Evolutionary conservation across 2,888 invertebrate genomes (phyloP).

Genomic region (Athetis lepigone): DNA sequence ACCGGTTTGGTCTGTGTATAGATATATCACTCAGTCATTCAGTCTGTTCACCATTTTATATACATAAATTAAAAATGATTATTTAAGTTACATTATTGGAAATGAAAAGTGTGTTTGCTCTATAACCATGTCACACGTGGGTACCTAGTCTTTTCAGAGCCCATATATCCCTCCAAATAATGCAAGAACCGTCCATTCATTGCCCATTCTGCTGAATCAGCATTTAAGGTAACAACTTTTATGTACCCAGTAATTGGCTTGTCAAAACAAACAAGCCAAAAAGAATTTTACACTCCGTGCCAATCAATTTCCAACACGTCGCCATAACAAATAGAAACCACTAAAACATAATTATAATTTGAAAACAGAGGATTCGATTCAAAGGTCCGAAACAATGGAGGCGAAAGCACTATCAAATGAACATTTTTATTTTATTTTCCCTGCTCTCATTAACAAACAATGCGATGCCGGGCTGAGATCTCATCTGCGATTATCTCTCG

Average conservation of each 20-base stretch:
- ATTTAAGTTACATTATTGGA: background rate
- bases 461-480: constrained; percentile 80
- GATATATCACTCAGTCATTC: too few relatives aligned
- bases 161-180: constrained; percentile 8
- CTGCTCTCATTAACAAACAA: constrained; percentile 87
- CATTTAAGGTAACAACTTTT: constrained; percentile 42
- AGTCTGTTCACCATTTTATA: too few relatives aligned
- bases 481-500: constrained; percentile 83
- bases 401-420: constrained; percentile 74
- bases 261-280: constrained; percentile 45
- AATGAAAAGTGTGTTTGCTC: background rate
- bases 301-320: constrained; percentile 45
- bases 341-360: constrained; percentile 67
- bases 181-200: constrained; percentile 24
- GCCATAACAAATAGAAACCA: constrained; percentile 60
- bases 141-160: background rate
- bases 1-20: too few relatives aligned
- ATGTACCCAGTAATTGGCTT: constrained; percentile 42
- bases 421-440: constrained; percentile 77
- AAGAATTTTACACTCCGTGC: constrained; percentile 21
- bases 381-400: constrained; percentile 72
- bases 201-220: constrained; percentile 8
- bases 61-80: too few relatives aligned
- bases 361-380: constrained; percentile 68
- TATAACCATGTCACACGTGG: background rate